A percentile compares a stretch with the other conserved stretches of the same genome.
Conservation (phyloP, 2,888 invertebrate species). For the Thera britannica region DNA sequence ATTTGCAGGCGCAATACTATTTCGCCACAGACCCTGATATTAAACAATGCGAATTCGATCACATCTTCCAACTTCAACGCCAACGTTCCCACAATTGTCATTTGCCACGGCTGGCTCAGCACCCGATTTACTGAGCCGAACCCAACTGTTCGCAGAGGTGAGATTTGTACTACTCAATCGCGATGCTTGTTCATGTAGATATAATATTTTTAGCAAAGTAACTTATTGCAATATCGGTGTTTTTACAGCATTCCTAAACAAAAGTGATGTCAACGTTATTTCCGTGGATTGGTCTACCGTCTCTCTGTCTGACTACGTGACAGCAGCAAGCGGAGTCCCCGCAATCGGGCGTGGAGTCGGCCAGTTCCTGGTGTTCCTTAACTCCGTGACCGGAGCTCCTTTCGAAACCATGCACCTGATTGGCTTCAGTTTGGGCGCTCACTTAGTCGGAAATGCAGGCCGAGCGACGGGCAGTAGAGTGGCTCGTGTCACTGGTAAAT, state of each 20-base stretch:
- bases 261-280: conserved; percentile 67
- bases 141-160: conserved; percentile 35
- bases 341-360: conserved; percentile 70
- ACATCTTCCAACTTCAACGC: conserved; percentile 59
- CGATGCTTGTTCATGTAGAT: too few relatives aligned
- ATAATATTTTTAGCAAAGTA: not conserved
- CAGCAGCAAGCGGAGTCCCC: conserved; percentile 65
- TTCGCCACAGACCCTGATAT: conserved; percentile 48
- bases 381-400: conserved; percentile 55
- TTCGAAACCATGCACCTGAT: conserved; percentile 66
- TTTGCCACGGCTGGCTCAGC: conserved; percentile 67
- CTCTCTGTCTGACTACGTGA: conserved; percentile 56
- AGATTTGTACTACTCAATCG: not conserved
- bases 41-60: conserved; percentile 55
- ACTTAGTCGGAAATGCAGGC: conserved; percentile 74
- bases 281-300: conserved; percentile 71
- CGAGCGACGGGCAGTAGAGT: conserved; percentile 61
- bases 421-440: conserved; percentile 80
- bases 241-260: conserved; percentile 56
- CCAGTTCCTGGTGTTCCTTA: conserved; percentile 66
- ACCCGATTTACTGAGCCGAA: conserved; percentile 54
- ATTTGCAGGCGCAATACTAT: conserved; percentile 52
- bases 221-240: not conserved
- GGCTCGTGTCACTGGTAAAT: conserved; percentile 69
- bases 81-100: conserved; percentile 51